Evolutionary conservation across 2,113 vertebrate species (phyloP).

Genomic region (Hystrix brachyura): DNA sequence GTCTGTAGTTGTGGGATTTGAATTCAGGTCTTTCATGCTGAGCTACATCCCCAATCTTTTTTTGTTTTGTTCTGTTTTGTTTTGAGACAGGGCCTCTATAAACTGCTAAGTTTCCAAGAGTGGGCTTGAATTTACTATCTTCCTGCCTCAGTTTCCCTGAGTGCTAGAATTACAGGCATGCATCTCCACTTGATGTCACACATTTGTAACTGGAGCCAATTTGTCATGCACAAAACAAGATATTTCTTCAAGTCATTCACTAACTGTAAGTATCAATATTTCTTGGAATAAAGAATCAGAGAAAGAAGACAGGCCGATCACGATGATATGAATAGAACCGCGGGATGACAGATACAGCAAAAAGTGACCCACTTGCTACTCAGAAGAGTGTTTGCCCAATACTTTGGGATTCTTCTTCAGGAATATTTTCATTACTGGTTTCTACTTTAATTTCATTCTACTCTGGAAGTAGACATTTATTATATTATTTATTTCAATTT

Average conservation of each 20-base stretch:
- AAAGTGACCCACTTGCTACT: background rate
- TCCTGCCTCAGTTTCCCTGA: background rate
- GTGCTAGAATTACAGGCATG: background rate
- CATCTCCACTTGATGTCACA: background rate
- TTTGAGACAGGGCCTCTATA: background rate
- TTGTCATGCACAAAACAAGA: constrained; percentile 63
- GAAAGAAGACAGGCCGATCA: background rate
- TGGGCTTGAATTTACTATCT: background rate
- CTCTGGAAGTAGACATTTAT: background rate
- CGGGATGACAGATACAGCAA: background rate
- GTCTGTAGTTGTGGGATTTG: background rate
- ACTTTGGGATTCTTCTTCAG: background rate
- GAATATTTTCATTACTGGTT: background rate
- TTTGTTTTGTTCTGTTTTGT: background rate
- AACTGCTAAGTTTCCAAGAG: background rate
- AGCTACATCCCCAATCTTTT: background rate
- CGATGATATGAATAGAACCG: background rate
- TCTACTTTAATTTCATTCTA: background rate
- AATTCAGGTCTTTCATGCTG: background rate
- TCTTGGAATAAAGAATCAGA: constrained; percentile 34
- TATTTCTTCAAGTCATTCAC: constrained; percentile 69
- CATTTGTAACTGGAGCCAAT: constrained; percentile 78
- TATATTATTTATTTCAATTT: background rate
- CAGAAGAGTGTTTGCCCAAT: background rate
- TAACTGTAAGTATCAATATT: constrained; percentile 64